phyloP scores from a whole-genome alignment of 2,888 invertebrate genomes.

The Pandemis cinnamomeana region DNA sequence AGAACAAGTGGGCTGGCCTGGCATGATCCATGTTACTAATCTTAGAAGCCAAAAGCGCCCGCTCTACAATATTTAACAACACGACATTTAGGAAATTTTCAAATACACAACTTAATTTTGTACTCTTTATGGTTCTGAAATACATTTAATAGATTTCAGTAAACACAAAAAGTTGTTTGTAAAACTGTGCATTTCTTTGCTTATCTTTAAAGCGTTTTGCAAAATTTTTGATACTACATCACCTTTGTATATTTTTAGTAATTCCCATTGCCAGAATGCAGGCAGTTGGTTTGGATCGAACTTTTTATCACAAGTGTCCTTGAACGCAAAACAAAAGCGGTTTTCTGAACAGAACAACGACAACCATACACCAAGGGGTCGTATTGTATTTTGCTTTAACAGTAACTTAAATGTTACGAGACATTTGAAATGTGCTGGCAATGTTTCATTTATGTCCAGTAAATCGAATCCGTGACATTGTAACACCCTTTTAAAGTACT shows the following conservation, averaged over 20 bases:
- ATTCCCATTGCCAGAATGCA: conserved; percentile 75
- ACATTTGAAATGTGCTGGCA: conserved; percentile 52
- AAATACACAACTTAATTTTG: too few species aligned
- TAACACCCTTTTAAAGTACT: conserved; percentile 65
- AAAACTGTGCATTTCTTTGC: conserved; percentile 17
- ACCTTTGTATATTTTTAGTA: conserved; percentile 36
- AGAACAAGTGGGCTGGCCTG: too few species aligned
- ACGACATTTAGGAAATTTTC: not conserved
- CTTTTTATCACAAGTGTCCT: conserved; percentile 53
- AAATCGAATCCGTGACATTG: conserved; percentile 62
- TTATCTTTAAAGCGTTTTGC: conserved; percentile 24
- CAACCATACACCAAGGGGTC: conserved; percentile 60
- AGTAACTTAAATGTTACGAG: conserved; percentile 70
- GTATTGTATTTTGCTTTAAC: conserved; percentile 60
- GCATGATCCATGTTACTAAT: too few species aligned
- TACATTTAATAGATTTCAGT: conserved; percentile 38
- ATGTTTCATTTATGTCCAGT: conserved; percentile 50
- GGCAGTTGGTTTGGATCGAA: conserved; percentile 62
- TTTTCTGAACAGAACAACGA: conserved; percentile 57
- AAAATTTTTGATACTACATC: conserved; percentile 32
- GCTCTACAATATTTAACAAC: too few species aligned
- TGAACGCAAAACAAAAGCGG: conserved; percentile 65
- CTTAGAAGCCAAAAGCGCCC: too few species aligned
- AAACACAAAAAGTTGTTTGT: conserved; percentile 38
- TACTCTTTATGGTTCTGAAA: conserved; percentile 4